These are phyloP conservation scores for Ypsolopha scabrella DNA, from an alignment of 2,888 invertebrate species.

Conservation along the genomic window DNA sequence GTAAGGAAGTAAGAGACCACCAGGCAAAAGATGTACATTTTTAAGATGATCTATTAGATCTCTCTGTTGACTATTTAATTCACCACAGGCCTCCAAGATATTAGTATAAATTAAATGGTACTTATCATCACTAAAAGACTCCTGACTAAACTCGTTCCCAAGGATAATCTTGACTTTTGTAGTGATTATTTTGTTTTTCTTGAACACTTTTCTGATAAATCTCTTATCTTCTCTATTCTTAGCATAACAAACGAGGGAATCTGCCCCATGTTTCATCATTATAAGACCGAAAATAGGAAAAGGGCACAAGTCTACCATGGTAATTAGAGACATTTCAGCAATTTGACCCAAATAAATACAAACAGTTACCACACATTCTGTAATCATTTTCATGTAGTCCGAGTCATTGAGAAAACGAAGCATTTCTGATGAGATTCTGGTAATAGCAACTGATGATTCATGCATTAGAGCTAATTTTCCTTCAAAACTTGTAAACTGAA, in stretches of 20 bases:
- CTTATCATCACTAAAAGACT: constrained; percentile 29
- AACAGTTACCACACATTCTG: constrained; percentile 36
- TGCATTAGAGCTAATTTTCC: constrained; percentile 44
- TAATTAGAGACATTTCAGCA: constrained; percentile 31
- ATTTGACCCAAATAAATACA: constrained; percentile 48
- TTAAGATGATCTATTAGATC: constrained; percentile 30
- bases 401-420: constrained; percentile 63
- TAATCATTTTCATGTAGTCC: constrained; percentile 48
- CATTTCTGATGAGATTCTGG: constrained; percentile 34
- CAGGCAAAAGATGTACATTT: constrained; percentile 37
- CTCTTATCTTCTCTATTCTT: constrained; percentile 37
- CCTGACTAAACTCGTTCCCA: constrained; percentile 33
- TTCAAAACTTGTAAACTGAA: constrained; percentile 40
- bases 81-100: constrained; percentile 68
- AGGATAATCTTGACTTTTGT: constrained; percentile 42
- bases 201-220: constrained; percentile 44
- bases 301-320: constrained; percentile 70
- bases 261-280: constrained; percentile 60
- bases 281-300: constrained; percentile 74
- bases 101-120: constrained; percentile 69
- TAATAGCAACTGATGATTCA: constrained; percentile 21
- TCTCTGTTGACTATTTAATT: constrained; percentile 50
- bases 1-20: constrained; percentile 65
- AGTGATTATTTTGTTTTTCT: constrained; percentile 32
- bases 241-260: constrained; percentile 53